Percentiles rank a stretch among this genome's conserved stretches.
These are phyloP conservation scores for Rhea pennata DNA, from an alignment of 2,113 vertebrate genomes.

Conservation along the genomic window DNA sequence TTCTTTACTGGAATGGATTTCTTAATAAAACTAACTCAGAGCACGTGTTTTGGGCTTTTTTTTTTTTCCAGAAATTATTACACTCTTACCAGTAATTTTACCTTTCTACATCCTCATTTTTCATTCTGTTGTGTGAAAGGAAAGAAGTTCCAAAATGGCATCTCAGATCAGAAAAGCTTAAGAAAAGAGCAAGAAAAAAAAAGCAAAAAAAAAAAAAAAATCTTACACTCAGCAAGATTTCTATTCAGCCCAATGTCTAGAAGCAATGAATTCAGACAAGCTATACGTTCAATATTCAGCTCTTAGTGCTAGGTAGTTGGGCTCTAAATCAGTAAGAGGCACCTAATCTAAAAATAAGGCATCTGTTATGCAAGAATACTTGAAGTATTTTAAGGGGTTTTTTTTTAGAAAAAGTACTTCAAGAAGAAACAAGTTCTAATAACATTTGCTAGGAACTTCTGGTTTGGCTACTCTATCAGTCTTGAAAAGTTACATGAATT, in stretches of 20 bases:
- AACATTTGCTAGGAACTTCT: not conserved
- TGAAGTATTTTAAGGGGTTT: not conserved
- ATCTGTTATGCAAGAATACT: not conserved
- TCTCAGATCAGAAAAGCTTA: not conserved
- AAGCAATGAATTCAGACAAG: not conserved
- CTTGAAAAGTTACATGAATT: not conserved
- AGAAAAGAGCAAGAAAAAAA: not conserved
- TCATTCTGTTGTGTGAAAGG: not conserved
- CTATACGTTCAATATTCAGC: not conserved
- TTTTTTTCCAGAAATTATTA: not conserved
- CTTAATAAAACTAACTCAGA: not conserved
- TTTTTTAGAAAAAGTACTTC: not conserved
- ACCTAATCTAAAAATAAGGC: slow-evolving; percentile 1
- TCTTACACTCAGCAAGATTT: not conserved
- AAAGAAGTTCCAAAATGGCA: not conserved
- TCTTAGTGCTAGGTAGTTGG: not conserved
- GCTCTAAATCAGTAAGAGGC: not conserved
- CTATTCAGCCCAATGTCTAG: not conserved
- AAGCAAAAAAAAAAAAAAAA: not conserved
- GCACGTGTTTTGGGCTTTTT: not conserved
- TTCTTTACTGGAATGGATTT: not conserved
- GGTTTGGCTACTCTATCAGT: not conserved
- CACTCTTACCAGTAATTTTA: not conserved
- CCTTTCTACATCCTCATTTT: not conserved
- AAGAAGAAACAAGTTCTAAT: not conserved